Evolutionary conservation across 2,113 vertebrate genomes (phyloP).

Genomic region (Chloroceryle aenea): DNA sequence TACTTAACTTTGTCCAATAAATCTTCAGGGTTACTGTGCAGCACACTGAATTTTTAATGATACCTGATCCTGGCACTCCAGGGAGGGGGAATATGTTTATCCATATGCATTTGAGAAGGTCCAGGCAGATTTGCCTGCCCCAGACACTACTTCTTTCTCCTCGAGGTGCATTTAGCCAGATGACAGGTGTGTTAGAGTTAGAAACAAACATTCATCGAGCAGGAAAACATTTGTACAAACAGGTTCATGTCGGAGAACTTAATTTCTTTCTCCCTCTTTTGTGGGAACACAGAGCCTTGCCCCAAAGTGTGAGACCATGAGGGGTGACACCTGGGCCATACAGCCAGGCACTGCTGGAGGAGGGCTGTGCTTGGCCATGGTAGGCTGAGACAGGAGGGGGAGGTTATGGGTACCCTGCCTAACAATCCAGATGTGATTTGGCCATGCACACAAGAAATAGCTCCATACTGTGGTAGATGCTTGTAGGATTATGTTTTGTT

Average conservation of each 20-base stretch:
- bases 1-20: background rate
- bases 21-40: background rate
- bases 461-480: background rate
- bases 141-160: slow-evolving; percentile 44
- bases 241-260: slow-evolving; percentile 14
- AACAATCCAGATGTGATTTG: background rate
- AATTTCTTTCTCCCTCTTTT: slow-evolving; percentile 19
- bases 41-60: background rate
- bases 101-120: slow-evolving; percentile 12
- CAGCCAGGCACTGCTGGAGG: background rate
- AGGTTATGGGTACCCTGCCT: background rate
- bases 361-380: background rate
- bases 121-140: slow-evolving; percentile 16
- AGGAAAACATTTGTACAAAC: slow-evolving; percentile 54
- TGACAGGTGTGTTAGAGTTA: slow-evolving; percentile 47
- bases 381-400: background rate
- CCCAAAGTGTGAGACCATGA: background rate
- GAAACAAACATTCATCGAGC: background rate
- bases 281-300: background rate
- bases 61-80: background rate
- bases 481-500: background rate
- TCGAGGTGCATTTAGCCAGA: slow-evolving; percentile 34
- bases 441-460: background rate
- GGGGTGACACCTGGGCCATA: background rate
- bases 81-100: background rate